Evolutionary conservation across 1,140 invertebrate genomes (phyloP), one percentile per base, ranked within the genome.

Genomic region (Penaeus vannamei): DNA sequence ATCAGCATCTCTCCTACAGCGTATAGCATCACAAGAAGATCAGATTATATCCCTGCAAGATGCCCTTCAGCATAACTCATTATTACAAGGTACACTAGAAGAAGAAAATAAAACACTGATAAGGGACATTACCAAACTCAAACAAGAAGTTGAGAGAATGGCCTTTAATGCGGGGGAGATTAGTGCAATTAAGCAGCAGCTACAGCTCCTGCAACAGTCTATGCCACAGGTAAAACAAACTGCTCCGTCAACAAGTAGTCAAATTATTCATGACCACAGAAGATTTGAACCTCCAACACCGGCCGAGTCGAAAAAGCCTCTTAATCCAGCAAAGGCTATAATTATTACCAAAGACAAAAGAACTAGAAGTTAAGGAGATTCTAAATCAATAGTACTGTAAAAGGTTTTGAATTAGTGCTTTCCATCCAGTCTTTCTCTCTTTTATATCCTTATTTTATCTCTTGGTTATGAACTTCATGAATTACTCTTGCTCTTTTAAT

Each of bases 1-100:
- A 19, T 88, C 84, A 36, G 53, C 84, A 46, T 84, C 62, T 61
- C 86, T 91, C 32, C 62, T 89, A 29, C 69, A 89, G 64, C 84
- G 85, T 14, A 89, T 91, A 79, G 87, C 87, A 60, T 91, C 90
- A n/a, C 87, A 89, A 79, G 86, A 91, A 42, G 90, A 91, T 64
- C 90, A 91, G 64, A 85, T 91, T 22, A 89, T 76, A 53, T 77
- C 84, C 29, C 60, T 89, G 10, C 86, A 91, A 29, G 72, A 69
- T 46, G 90, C 90, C 42, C 86, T 91, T 26, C 69, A 91, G 12
- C 32, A 64, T 22, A 77, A 84, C 32, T 62, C 87, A 14, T 20
- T 84, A 26, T 53, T 53, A 77, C 79, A 84, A 69, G 66, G 53
- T 42, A 84, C 72, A 17, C 46, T 89, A 64, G 82, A 62, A 46